Evolutionary conservation across 2,888 invertebrate species (phyloP), one percentile per base, ranked within the genome.

Genomic region (Ophonus ardosiacus): DNA sequence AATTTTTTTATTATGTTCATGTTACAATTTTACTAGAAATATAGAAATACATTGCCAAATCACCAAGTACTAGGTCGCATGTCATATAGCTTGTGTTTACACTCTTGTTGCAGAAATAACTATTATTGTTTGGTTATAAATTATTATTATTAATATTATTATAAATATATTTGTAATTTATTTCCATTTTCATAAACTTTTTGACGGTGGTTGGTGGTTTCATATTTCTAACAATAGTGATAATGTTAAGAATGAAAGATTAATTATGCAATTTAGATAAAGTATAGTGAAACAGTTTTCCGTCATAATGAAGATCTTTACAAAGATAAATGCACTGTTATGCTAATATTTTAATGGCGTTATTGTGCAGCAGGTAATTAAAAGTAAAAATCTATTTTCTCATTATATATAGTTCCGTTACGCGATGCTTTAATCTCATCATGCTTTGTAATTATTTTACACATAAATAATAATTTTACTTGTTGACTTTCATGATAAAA

Each of bases 291-390:
- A 68, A 68, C 24, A 31, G 68, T 68, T 68, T 68, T 31, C 38
- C 31, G 68, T 68, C 38, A 68, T 68, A 31, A 15, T 74, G 43
- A 74, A 74, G 71, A 74, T 74, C 43, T 74, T 43, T 40, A 43
- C 40, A 43, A 38, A 43, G 71, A 74, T 74, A 43, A 68, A 74
- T 74, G 18, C 43, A 43, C 71, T 43, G 43, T 74, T 74, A 74
- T 74, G 71, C 71, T 74, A 74, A 74, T 74, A 43, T 51, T 43
- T 74, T 74, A 74, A 74, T 74, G 43, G 71, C 43, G 40, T 74
- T 74, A 74, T 74, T 74, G 71, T 74, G 43, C 71, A 74, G 43
- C 71, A 51, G 18, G 71, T 74, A 74, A 74, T 74, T 74, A 74
- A 74, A 74, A 74, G 40, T 74, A 43, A 40, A 31, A 74, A 74